Evolutionary conservation across 2,113 vertebrate species (phyloP), one percentile per base, ranked within the genome.

Genomic region (Paraplagusia blochii): DNA sequence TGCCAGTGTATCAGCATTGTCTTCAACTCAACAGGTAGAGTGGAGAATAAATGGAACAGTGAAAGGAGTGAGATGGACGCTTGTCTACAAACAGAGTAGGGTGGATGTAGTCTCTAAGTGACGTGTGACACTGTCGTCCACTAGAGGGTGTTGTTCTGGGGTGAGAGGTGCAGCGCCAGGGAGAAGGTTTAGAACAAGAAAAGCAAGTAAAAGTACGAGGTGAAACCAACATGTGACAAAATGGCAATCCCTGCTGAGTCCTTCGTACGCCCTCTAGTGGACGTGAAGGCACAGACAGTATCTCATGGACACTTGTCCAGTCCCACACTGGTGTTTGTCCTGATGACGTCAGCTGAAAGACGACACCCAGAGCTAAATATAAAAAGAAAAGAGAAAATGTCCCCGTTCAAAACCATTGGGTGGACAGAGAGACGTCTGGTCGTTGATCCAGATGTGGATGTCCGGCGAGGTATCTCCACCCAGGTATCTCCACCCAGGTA

Each of bases 241-340:
- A 77, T 72, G 70, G 55, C 22, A 52, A 64, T 81, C 66, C 74
- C 72, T 83, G 76, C 74, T 69, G 33, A 56, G 43, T 57, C 42
- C 66, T 64, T 69, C 62, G 38, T 19, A 58, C 50, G 58, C 43
- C 66, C 48, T 61, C 40, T 51, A 17, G 64, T 59, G 65, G 16
- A 73, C 66, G 77, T 76, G 81, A 83, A 81, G 78, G 74, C 83
- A 81, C 81, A 79, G 57, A 75, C 73, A 71, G 75, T 60, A 66
- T 58, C 44, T 39, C 43, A 55, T 55, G 63, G 56, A 74, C 66
- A 57, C 42, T 22, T 44, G 54, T 60, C 10, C 51, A 57, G 29
- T 57, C 18, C 9, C 29, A 16, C 50, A 39, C 29, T 47, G 17
- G 29, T 39, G 22, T 48, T 43, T 58, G 12, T 38, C 16, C 56